Percentiles rank a stretch among this genome's conserved stretches.
These are phyloP conservation scores for Phlogophora meticulosa DNA, from an alignment of 2,888 invertebrate genomes.

Conservation along the genomic window DNA sequence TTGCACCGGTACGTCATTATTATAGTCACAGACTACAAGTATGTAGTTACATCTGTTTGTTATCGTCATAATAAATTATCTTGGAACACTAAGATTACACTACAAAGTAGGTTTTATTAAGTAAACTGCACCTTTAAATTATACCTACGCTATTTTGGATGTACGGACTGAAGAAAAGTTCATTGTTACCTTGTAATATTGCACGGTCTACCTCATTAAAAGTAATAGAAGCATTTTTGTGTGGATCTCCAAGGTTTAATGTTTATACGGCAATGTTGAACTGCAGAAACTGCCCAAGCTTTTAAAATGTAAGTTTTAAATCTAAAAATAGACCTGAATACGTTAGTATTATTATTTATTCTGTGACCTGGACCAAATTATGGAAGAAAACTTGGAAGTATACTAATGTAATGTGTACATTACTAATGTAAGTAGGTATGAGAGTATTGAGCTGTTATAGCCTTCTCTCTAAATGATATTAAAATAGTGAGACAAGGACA, in stretches of 20 bases:
- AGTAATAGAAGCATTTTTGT: background rate
- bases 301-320: no score
- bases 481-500: no score
- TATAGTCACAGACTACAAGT: constrained; percentile 1
- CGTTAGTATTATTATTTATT: no score
- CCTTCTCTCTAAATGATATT: no score
- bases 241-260: no score
- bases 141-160: constrained; percentile 39
- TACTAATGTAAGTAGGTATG: no score
- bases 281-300: no score
- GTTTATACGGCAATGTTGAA: no score
- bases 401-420: background rate
- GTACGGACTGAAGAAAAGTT: constrained; percentile 38
- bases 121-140: constrained; percentile 38
- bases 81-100: constrained; percentile 50
- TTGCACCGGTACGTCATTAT: background rate
- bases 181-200: no score
- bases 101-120: constrained; percentile 46
- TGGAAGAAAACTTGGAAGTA: background rate
- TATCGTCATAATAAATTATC: constrained; percentile 49
- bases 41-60: constrained; percentile 29
- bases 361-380: no score
- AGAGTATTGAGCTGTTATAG: no score
- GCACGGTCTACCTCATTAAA: no score
- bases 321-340: background rate